Base-by-base conservation (phyloP, 2,888 invertebrate genomes). In the Dioctria linearis region DNA sequence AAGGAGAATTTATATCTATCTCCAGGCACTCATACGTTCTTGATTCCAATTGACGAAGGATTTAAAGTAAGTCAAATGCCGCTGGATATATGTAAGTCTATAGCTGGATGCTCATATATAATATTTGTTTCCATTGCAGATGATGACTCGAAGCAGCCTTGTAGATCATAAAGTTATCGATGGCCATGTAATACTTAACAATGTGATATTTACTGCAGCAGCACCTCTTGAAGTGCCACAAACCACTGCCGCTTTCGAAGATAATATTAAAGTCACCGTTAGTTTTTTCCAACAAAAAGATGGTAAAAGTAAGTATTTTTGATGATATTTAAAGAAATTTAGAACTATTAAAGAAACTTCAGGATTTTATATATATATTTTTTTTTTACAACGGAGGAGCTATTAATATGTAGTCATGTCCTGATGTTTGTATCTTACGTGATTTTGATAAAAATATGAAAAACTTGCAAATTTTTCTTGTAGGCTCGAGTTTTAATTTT, bases 31-130 rank as follows among this genome's bases (percentile, higher is more conserved):
- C 94, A 94, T 88, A 97, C 97, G 13, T 97, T 96, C 89, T 95
- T 97, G 87, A 94, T 97, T 85, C 97, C 97, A 5, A 93, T 97
- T 63, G 96, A 97, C 88, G 95, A 95, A 87, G 96, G 96, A 81
- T 95, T 96, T 86, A 94, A 94, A 92, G 96, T 96, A 90, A 90
- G 85, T 83, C 63, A 46, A 80, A 43, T 69, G 40, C 9, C 37
- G 8, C 37, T 9, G 65, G n/a, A 25, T n/a, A 57, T 80, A 51
- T 39, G n/a, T 25, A 67, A 79, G 73, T 42, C 57, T 9, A 37
- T 3, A 65, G 59, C 40, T 25, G 2, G 25, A 25, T 25, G 25
- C 25, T 2, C 51, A 51, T 80, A 11, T 54, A 63, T 49, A 61
- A 49, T 69, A 65, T 46, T 51, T 79, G 61, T 78, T 80, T 65